phyloP scores from a whole-genome alignment of 2,797 vertebrate genomes.

The Synaphobranchus kaupii region DNA sequence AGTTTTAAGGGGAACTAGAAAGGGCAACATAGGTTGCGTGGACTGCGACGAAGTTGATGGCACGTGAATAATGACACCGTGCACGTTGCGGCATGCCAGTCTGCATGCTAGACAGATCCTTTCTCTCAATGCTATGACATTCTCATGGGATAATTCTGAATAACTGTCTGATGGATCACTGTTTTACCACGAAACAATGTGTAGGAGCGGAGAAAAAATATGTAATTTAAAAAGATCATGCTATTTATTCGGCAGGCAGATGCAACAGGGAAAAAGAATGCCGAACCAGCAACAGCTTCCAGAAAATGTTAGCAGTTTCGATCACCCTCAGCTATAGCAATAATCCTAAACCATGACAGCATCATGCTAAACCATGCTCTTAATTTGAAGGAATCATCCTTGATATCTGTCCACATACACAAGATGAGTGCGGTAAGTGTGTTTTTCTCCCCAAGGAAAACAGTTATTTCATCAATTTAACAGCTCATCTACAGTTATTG shows the following conservation, averaged over 20 bases:
- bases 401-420: too few species aligned
- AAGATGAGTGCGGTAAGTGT: too few species aligned
- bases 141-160: background rate
- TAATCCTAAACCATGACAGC: too few species aligned
- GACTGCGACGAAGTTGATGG: background rate
- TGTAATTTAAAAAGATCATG: background rate
- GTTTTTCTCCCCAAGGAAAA: too few species aligned
- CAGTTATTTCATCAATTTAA: too few species aligned
- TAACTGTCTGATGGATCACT: background rate
- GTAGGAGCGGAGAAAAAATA: background rate
- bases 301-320: background rate
- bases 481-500: too few species aligned
- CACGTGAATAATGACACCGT: background rate
- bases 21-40: background rate
- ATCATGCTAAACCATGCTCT: too few species aligned
- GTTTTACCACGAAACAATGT: background rate
- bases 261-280: background rate
- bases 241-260: background rate
- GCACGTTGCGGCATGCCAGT: background rate
- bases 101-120: background rate
- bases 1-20: constrained; percentile 2
- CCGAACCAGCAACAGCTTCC: background rate
- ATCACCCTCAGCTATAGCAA: too few species aligned
- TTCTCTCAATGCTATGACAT: background rate
- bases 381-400: too few species aligned